These are phyloP conservation scores for Coracopsis vasa DNA, from an alignment of 2,113 vertebrate species.

Conservation along the genomic window DNA sequence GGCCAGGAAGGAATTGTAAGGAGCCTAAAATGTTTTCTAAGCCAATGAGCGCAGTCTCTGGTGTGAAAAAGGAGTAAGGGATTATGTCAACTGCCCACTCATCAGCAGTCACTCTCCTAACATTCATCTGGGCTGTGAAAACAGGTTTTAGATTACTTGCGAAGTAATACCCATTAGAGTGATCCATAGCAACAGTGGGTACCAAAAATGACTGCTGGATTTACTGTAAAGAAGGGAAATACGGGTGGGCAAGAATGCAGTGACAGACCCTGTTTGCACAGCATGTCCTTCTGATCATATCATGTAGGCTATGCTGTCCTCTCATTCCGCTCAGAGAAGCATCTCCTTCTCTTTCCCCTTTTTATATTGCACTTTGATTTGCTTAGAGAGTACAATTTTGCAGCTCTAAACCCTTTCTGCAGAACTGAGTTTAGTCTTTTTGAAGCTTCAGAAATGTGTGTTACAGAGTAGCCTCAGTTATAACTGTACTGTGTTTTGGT, in stretches of 20 bases:
- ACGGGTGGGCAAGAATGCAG: background rate
- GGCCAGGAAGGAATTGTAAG: constrained; percentile 8
- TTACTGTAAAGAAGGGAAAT: background rate
- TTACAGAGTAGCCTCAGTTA: background rate
- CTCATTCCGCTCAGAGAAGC: accelerated
- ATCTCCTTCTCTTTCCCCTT: background rate
- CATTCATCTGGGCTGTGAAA: background rate
- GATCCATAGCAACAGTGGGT: background rate
- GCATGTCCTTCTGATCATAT: background rate
- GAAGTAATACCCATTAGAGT: background rate
- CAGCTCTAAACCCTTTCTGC: background rate
- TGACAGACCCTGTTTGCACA: background rate
- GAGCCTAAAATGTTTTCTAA: constrained; percentile 22
- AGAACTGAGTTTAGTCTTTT: background rate
- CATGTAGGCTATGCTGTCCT: background rate
- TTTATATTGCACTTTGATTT: background rate
- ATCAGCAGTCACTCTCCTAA: background rate
- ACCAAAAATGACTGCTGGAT: background rate
- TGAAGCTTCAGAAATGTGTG: background rate
- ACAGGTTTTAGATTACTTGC: background rate
- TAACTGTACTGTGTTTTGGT: background rate
- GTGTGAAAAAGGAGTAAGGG: constrained; percentile 5
- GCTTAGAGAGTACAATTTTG: background rate
- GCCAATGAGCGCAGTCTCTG: background rate
- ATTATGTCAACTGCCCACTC: constrained; percentile 23